Evolutionary conservation across 1,140 invertebrate species (phyloP), one percentile per base, ranked within the genome.

Genomic region (Anastrepha ludens): DNA sequence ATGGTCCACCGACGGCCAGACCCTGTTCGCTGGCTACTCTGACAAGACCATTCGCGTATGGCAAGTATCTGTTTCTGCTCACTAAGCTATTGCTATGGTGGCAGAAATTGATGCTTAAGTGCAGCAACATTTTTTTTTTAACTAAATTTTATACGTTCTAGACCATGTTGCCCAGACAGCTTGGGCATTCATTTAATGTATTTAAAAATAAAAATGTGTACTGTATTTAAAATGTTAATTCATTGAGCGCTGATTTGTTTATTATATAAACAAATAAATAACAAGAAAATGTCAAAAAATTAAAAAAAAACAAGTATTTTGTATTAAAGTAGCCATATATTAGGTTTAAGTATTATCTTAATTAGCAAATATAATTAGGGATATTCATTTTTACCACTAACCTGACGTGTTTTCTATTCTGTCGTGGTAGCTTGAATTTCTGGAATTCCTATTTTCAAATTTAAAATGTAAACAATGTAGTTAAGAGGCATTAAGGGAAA

Each of bases 1-100:
- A 8, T 99, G 99, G 99, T 99, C 99, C 88, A 98, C 98, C 86
- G 99, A 99, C 94, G 99, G 99, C 89, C 98, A 99, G 94, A 99
- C 99, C 60, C 94, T 99, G 89, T 99, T 99, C 94, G 99, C 99
- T 94, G 99, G 99, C 81, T 99, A 99, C 94, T 99, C 98, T 50
- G 99, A 99, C 94, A 99, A 99, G 94, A 96, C 96, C 81, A 99
- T 99, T 93, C 95, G 99, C 93, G 98, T 99, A 78, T 99, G 99
- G 99, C 98, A 99, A 95, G 99, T 99, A 90, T 97, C 97, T 91
- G 96, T 97, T 88, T 96, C 96, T 90, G 92, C 92, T 88, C 92
- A 93, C 87, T 93, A 92, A 93, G 88, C 20, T 74, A 29, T 78
- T 29, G 59, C n/a, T 74, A n/a, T 11, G 13, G 44, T 17, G 41